Base-by-base conservation (phyloP, 2,113 vertebrate species). In the Anser brachyrhynchus region DNA sequence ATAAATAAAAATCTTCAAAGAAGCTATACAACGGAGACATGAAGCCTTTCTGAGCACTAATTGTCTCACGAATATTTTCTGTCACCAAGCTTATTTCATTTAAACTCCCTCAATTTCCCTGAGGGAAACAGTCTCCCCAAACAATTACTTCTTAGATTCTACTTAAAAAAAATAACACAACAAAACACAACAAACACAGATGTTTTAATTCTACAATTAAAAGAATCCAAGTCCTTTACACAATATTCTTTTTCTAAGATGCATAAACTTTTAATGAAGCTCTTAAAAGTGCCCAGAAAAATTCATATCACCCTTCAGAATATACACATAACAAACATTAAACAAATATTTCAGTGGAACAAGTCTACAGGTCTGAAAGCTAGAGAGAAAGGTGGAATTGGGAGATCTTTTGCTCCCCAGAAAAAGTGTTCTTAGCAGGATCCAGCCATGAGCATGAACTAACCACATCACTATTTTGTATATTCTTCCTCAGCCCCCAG, bases 21-120 rank as follows among this genome's bases (percentile, higher is more conserved):
- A 94, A 84, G 87, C 77, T 80, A 35, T 55, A 96, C 54, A 93
- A 55, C 2, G 75, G 97, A 97, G 89, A 97, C 91, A 95, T 81
- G 65, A 84, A 44, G 57, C 31, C 70, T 86, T 95, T 96, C 97
- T 95, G 89, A 97, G 97, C 96, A 97, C 83, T 90, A 84, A 69
- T 71, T 0, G 0, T 59, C 88, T 87, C 83, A 79, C 84, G 55
- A 91, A 49, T 46, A 59, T 87, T 62, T 85, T 58, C 73, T 65
- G 41, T 77, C 77, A 84, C 29, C 41, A 70, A 66, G 20, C 33
- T 67, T 70, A 44, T 73, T 95, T 91, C 76, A 92, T 64, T 59
- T 46, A 85, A 31, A 35, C 29, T 81, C 85, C 83, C 61, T 92
- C 70, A 23, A 79, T 81, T 93, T 69, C 81, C 94, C 57, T 61